Conservation (phyloP, 37 sponge, comb jelly and placozoan species). For the Tethya wilhelma region DNA sequence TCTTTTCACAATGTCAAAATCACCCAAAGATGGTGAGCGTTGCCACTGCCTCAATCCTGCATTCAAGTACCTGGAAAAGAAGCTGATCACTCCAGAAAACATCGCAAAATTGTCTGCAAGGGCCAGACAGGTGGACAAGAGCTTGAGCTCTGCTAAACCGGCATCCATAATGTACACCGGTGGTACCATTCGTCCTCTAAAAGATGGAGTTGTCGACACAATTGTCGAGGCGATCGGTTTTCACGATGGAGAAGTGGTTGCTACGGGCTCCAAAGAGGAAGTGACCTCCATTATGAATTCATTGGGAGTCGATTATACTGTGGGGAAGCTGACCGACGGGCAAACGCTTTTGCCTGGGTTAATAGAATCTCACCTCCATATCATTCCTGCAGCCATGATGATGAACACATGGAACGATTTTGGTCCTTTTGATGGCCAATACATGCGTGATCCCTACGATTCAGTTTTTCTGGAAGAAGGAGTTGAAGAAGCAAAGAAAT, state of each 20-base stretch:
- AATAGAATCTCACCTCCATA: constrained; percentile 26
- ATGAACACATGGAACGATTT: constrained; percentile 25
- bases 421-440: constrained; percentile 15
- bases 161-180: constrained; percentile 26
- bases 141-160: constrained; percentile 82
- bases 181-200: constrained; percentile 13
- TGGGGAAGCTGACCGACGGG: background rate
- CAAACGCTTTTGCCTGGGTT: constrained; percentile 32
- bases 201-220: background rate
- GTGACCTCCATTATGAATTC: constrained; percentile 14
- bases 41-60: no score
- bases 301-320: background rate
- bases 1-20: no score
- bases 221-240: constrained; percentile 30
- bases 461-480: background rate
- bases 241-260: constrained; percentile 17
- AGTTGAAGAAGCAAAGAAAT: no score
- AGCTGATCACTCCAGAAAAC: no score
- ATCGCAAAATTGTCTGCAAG: no score
- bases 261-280: background rate
- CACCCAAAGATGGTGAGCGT: no score
- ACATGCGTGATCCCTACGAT: constrained; percentile 5
- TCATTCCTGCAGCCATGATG: background rate
- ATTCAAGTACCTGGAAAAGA: no score
- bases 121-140: constrained; percentile 73